Conservation (phyloP, 2,797 vertebrate genomes). For the Typhlichthys subterraneus region DNA sequence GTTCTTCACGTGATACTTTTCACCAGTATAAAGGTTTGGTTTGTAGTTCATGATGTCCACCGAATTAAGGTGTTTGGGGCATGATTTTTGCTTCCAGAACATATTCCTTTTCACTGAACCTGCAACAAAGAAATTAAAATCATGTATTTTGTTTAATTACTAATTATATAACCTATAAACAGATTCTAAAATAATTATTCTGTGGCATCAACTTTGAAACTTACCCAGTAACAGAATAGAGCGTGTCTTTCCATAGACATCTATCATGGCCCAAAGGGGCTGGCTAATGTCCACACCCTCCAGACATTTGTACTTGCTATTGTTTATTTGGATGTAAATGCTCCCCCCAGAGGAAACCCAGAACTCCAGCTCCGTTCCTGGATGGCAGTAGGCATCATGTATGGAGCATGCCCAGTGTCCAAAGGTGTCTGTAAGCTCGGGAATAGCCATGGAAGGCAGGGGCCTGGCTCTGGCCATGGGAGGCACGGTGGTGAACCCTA, state of each 20-base stretch:
- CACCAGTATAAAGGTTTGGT: background rate
- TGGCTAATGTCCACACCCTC: constrained; percentile 44
- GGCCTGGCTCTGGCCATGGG: constrained; percentile 64
- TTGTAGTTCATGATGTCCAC: background rate
- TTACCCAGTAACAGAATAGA: constrained; percentile 65
- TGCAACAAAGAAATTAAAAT: constrained; percentile 33
- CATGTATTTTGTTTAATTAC: background rate
- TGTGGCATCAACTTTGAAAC: background rate
- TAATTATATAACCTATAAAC: background rate
- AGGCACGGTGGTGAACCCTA: constrained; percentile 82
- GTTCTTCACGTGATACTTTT: background rate
- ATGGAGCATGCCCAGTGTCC: constrained; percentile 74
- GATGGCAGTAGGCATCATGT: constrained; percentile 15
- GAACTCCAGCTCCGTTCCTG: constrained; percentile 68
- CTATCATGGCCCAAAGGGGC: constrained; percentile 84
- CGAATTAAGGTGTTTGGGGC: background rate
- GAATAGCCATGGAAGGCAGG: constrained; percentile 76
- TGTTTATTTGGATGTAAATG: constrained; percentile 41
- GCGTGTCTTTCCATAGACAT: constrained; percentile 82
- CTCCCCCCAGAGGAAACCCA: constrained; percentile 72
- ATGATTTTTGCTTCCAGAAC: constrained; percentile 15
- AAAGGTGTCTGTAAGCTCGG: constrained; percentile 65
- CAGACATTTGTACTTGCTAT: constrained; percentile 17
- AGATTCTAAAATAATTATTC: background rate
- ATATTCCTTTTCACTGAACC: constrained; percentile 59